A percentile compares a stretch with the other conserved stretches of the same genome.
Evolutionary conservation across 2,113 vertebrate species (phyloP).

Genomic region (Oncorhynchus clarkii): DNA sequence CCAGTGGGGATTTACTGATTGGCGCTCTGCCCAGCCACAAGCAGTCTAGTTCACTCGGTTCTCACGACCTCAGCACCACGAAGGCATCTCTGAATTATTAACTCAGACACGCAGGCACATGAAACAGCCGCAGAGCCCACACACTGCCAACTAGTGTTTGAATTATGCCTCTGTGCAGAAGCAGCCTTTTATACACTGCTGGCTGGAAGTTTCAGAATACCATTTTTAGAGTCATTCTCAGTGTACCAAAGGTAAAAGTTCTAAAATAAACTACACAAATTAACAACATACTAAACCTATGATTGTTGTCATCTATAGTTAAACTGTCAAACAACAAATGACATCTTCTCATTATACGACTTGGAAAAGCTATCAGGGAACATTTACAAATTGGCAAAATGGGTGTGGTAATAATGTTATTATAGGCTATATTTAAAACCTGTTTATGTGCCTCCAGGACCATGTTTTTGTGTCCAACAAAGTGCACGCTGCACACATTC

Average conservation of each 20-base stretch:
- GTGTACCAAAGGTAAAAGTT: constrained; percentile 44
- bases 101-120: constrained; percentile 68
- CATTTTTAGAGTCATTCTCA: constrained; percentile 46
- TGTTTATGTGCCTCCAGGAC: no score
- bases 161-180: constrained; percentile 47
- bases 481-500: not conserved
- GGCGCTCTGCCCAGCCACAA: constrained; percentile 79
- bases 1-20: constrained; percentile 79
- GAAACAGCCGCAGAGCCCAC: constrained; percentile 63
- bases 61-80: constrained; percentile 83
- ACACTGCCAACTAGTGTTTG: constrained; percentile 68
- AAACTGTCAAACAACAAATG: not conserved
- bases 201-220: constrained; percentile 37
- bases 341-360: not conserved
- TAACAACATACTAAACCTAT: not conserved
- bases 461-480: no score
- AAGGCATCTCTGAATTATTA: constrained; percentile 74
- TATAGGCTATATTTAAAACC: no score
- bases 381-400: no score
- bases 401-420: no score
- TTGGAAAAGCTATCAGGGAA: not conserved
- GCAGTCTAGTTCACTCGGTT: constrained; percentile 74
- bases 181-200: constrained; percentile 31
- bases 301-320: not conserved
- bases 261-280: constrained; percentile 41